Evolutionary conservation across 1,140 invertebrate species (phyloP).

Genomic region (Polypedilum pembai): DNA sequence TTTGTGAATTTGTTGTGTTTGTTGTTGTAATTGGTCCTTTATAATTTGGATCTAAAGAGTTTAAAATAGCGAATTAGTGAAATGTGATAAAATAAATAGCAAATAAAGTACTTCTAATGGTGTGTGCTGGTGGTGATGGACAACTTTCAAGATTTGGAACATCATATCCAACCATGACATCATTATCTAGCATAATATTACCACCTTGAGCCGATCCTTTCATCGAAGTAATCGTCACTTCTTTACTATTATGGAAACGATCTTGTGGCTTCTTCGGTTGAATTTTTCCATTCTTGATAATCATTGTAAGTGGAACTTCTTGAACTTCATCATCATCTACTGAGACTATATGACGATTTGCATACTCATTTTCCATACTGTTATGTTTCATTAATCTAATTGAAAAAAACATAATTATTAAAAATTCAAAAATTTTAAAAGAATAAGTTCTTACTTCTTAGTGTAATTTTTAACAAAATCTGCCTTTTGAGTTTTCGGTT

Average conservation of each 20-base stretch:
- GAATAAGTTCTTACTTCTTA: constrained; percentile 48
- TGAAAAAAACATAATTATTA: neutral
- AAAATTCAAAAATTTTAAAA: constrained; percentile 29
- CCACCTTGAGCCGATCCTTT: constrained; percentile 24
- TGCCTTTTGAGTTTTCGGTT: constrained; percentile 49
- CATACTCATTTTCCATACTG: neutral
- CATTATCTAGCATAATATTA: constrained; percentile 31
- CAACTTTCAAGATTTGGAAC: constrained; percentile 13
- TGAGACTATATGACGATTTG: constrained; percentile 1
- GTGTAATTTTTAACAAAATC: constrained; percentile 59
- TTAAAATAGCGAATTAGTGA: neutral
- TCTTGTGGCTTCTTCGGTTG: constrained; percentile 25
- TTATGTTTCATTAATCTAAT: constrained; percentile 27
- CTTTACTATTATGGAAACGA: constrained; percentile 6
- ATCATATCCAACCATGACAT: constrained; percentile 31
- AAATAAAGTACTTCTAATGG: constrained; percentile 31
- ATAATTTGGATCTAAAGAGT: constrained; percentile 32
- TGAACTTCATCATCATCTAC: constrained; percentile 14
- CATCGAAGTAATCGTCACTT: constrained; percentile 4
- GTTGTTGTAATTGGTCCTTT: constrained; percentile 33
- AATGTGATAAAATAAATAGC: constrained; percentile 29
- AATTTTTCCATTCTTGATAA: constrained; percentile 21
- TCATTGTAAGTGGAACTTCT: constrained; percentile 9
- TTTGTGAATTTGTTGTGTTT: constrained; percentile 33
- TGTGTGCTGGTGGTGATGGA: constrained; percentile 25